phyloP scores from a whole-genome alignment of 1,140 invertebrate species.

The Himalopsyche phryganea region DNA sequence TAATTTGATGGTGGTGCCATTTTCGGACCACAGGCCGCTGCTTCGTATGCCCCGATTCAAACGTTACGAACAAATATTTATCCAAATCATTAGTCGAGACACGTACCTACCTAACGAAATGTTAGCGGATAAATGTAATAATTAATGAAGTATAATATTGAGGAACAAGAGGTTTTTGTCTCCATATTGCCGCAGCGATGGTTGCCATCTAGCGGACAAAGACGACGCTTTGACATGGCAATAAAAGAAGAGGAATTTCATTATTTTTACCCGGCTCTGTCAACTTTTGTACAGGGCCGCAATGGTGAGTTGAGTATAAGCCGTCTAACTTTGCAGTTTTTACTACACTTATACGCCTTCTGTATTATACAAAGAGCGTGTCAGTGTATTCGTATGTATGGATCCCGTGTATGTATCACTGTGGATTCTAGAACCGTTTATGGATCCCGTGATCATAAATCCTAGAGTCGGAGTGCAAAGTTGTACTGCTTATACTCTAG shows the following conservation, averaged over 20 bases:
- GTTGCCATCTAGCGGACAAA: neutral
- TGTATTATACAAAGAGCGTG: no score
- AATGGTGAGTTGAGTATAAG: no score
- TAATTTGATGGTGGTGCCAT: no score
- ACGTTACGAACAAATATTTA: constrained; percentile 1
- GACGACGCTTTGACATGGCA: constrained; percentile 20
- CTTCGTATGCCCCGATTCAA: neutral
- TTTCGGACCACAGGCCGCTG: no score
- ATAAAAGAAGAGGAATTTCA: constrained; percentile 29
- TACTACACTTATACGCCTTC: no score
- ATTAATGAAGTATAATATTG: constrained; percentile 23
- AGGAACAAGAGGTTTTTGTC: constrained; percentile 16
- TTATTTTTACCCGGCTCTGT: constrained; percentile 16
- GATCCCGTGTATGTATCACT: no score
- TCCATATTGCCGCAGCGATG: neutral
- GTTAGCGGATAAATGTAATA: constrained; percentile 12
- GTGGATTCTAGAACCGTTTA: no score
- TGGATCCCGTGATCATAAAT: no score
- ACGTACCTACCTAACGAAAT: constrained; percentile 19
- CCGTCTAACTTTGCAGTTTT: no score
- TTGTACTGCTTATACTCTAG: no score
- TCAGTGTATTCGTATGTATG: no score
- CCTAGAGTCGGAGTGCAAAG: no score
- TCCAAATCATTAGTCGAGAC: constrained; percentile 18
- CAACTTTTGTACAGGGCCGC: neutral